Evolutionary conservation across 2,797 vertebrate genomes (phyloP).

Genomic region (Enteromius treurensis): DNA sequence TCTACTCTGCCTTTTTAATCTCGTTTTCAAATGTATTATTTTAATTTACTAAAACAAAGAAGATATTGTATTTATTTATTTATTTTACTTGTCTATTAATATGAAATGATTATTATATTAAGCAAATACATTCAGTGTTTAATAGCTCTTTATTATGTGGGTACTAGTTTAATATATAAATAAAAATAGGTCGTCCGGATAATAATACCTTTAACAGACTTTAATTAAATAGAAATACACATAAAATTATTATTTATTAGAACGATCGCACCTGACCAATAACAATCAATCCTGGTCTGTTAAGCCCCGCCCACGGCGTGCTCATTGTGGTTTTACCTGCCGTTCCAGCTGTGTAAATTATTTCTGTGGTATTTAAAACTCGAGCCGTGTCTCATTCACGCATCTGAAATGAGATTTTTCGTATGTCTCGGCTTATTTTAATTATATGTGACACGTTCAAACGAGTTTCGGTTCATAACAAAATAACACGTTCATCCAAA

Average conservation of each 20-base stretch:
- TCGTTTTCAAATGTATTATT: not conserved
- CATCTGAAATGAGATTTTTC: not conserved
- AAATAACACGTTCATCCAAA: slow-evolving; percentile 1
- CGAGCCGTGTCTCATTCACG: not conserved
- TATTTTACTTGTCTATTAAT: not conserved
- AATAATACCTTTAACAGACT: not conserved
- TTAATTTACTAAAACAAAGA: not conserved
- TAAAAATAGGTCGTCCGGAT: not conserved
- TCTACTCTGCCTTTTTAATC: not conserved
- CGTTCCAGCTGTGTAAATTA: not conserved
- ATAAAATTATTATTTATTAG: not conserved
- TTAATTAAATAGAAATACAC: not conserved
- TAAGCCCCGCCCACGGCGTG: not conserved
- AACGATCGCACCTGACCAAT: slow-evolving; percentile 7
- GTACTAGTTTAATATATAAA: not conserved
- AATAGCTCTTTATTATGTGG: not conserved
- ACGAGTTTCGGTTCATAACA: not conserved
- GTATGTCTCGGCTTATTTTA: not conserved
- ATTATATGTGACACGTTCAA: not conserved
- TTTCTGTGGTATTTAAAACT: not conserved
- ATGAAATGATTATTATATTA: not conserved
- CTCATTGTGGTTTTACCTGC: fast-evolving
- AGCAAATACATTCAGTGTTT: not conserved
- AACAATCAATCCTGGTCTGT: too few species aligned
- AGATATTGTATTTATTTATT: not conserved